phyloP scores from a whole-genome alignment of 2,113 vertebrate species.

The Leptosomus discolor region DNA sequence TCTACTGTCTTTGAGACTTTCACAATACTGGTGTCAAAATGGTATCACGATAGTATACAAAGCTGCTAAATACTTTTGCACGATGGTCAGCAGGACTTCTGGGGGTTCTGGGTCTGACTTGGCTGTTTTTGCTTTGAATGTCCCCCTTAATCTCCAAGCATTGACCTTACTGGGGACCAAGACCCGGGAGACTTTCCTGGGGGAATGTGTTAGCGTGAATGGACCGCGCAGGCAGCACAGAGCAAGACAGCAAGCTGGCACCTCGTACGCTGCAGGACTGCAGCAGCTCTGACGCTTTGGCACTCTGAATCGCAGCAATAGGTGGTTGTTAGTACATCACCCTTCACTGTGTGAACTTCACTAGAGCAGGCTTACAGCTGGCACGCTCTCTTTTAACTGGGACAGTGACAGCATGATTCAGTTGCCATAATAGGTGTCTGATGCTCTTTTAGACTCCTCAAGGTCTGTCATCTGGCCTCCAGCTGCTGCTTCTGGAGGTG shows the following conservation, averaged over 20 bases:
- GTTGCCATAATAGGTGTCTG: neutral
- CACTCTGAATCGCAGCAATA: neutral
- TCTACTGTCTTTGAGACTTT: neutral
- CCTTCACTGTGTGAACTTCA: neutral
- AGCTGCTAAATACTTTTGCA: neutral
- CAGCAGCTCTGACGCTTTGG: neutral
- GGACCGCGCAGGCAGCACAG: neutral
- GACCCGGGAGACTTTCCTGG: neutral
- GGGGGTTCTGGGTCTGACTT: neutral
- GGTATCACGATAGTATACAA: neutral
- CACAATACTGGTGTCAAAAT: neutral
- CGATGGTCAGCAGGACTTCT: neutral
- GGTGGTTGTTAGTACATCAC: neutral
- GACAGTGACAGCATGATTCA: neutral
- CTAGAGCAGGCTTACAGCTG: neutral
- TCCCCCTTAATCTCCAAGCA: neutral
- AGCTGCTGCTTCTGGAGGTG: neutral
- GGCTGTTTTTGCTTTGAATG: neutral
- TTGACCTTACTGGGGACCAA: neutral
- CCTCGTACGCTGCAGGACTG: neutral
- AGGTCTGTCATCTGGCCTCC: neutral
- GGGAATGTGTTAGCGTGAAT: neutral
- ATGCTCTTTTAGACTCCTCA: neutral
- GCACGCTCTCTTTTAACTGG: neutral
- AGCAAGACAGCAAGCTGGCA: neutral